Conservation (phyloP, 2,113 vertebrate genomes). For the Rattus norvegicus region DNA sequence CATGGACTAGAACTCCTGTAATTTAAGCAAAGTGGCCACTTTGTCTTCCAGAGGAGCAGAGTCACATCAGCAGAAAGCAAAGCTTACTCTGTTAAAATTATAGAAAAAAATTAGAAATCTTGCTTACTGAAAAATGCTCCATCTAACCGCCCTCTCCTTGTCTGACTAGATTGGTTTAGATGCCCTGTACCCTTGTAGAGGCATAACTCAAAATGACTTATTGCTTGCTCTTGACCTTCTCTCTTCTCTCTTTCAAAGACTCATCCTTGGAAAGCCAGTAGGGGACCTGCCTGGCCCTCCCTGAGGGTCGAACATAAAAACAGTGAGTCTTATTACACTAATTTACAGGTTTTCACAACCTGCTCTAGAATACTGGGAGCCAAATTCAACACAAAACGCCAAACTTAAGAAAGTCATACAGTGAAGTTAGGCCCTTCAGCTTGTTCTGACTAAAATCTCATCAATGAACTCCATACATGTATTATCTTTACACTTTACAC, state of each 20-base stretch:
- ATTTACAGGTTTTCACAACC: not conserved
- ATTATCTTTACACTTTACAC: not conserved
- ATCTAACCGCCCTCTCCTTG: conserved; percentile 22
- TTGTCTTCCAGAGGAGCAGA: conserved; percentile 9
- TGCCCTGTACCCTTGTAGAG: not conserved
- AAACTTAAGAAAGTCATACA: not conserved
- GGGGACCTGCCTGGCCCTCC: not conserved
- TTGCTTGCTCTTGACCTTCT: not conserved
- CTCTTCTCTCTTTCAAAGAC: not conserved
- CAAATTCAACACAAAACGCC: not conserved
- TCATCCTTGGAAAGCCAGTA: not conserved
- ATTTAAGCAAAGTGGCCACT: conserved; percentile 18
- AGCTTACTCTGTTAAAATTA: not conserved
- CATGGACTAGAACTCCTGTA: not conserved
- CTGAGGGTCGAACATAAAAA: not conserved
- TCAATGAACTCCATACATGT: not conserved
- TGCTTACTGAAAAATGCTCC: not conserved
- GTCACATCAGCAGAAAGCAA: not conserved
- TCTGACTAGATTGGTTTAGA: not conserved
- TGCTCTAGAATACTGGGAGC: not conserved
- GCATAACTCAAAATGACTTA: not conserved
- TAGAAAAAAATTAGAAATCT: not conserved
- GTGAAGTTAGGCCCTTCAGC: not conserved
- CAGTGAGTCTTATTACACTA: not conserved
- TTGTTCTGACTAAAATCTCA: not conserved